Percentiles rank a stretch among this genome's conserved stretches.
phyloP scores from a whole-genome alignment of 2,888 invertebrate species.

The Pyralis farinalis region DNA sequence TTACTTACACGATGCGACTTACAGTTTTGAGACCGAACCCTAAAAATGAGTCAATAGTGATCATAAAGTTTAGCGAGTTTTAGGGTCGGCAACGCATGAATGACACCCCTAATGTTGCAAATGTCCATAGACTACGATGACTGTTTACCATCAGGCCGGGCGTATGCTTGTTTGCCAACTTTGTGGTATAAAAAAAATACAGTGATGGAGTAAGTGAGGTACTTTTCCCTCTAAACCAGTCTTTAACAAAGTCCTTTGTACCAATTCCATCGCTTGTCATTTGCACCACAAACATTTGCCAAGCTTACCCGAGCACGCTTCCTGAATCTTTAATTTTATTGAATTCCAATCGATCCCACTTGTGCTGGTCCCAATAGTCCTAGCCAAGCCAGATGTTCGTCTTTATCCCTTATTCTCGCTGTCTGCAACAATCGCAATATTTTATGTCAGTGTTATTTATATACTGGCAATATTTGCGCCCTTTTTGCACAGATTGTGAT shows the following conservation, averaged over 20 bases:
- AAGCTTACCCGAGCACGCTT: slow-evolving; percentile 49
- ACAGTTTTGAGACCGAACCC: no score
- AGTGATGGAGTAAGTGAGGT: no score
- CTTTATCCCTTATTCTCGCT: slow-evolving; percentile 26
- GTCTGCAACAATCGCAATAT: slow-evolving; percentile 22
- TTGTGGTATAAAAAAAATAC: no score
- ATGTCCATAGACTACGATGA: no score
- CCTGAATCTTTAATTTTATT: slow-evolving; percentile 70
- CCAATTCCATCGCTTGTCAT: slow-evolving; percentile 5
- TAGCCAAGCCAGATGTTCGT: slow-evolving; percentile 36
- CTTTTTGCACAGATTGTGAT: no score
- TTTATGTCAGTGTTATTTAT: not conserved
- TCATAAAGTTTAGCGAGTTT: no score
- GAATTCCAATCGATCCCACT: slow-evolving; percentile 59
- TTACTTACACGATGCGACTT: no score
- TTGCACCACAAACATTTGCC: slow-evolving; percentile 24
- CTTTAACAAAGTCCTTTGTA: no score
- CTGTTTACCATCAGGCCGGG: not conserved
- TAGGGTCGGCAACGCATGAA: no score
- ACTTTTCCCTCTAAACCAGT: no score
- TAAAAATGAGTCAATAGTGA: no score
- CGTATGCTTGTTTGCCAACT: not conserved
- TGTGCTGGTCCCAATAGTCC: slow-evolving; percentile 15
- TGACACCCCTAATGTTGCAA: no score
- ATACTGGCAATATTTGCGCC: not conserved